Evolutionary conservation across 2,113 vertebrate genomes (phyloP).

Genomic region (Neogobius melanostomus): DNA sequence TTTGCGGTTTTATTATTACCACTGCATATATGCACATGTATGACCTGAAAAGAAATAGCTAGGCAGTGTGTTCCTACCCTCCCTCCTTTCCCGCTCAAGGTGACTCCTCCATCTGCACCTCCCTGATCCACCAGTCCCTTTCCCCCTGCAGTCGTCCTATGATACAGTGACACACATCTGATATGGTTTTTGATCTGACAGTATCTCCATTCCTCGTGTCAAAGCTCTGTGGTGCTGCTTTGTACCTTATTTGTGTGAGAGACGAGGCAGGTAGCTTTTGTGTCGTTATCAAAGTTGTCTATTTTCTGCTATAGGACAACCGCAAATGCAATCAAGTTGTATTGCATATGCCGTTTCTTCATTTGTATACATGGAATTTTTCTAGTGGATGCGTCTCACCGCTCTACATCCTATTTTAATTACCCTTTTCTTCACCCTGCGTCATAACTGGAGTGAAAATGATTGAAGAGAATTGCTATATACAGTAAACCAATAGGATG

Average conservation of each 20-base stretch:
- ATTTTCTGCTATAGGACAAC: constrained; percentile 9
- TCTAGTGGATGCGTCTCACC: constrained; percentile 38
- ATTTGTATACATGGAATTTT: constrained; percentile 2
- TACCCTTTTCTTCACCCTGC: constrained; percentile 43
- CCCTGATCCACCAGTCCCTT: constrained; percentile 52
- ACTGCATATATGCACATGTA: constrained; percentile 23
- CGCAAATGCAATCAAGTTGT: constrained; percentile 3
- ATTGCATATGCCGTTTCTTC: not conserved
- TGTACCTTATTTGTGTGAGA: constrained; percentile 1
- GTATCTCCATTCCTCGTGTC: constrained; percentile 30
- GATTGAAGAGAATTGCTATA: constrained; percentile 23
- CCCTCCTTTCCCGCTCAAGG: constrained; percentile 61
- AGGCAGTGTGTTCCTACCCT: constrained; percentile 43
- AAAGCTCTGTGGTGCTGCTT: constrained; percentile 17
- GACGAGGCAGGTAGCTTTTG: not conserved
- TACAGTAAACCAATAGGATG: constrained; percentile 2
- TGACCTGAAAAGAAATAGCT: constrained; percentile 51
- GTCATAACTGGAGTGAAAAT: constrained; percentile 8
- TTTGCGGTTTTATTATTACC: not conserved
- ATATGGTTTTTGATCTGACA: constrained; percentile 24
- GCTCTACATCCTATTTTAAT: constrained; percentile 57
- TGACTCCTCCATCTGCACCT: constrained; percentile 74
- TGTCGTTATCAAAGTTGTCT: constrained; percentile 17
- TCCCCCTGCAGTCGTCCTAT: constrained; percentile 39
- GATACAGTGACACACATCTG: constrained; percentile 29